phyloP scores from a whole-genome alignment of 2,888 invertebrate genomes.

The Morpho helenor region DNA sequence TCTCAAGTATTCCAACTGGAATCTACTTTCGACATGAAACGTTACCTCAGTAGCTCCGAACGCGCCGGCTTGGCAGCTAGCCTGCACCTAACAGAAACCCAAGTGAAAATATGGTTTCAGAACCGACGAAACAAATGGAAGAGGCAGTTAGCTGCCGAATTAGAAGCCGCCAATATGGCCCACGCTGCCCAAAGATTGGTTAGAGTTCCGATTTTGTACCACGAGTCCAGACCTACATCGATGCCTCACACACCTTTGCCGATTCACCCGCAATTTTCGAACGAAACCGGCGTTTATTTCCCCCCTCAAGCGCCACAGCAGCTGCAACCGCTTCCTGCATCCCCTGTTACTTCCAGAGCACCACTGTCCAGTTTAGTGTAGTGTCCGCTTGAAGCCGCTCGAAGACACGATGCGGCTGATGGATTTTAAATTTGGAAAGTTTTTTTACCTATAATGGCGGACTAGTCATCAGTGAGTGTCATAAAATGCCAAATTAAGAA shows the following conservation, averaged over 20 bases:
- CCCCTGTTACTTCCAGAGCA: slow-evolving; percentile 82
- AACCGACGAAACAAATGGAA: slow-evolving; percentile 98
- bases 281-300: slow-evolving; percentile 68
- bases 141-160: slow-evolving; percentile 93
- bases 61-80: slow-evolving; percentile 94
- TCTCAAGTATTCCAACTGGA: slow-evolving; percentile 97
- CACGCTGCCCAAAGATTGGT: slow-evolving; percentile 96
- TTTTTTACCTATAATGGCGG: slow-evolving; percentile 35
- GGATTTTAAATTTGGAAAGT: slow-evolving; percentile 35
- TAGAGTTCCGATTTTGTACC: slow-evolving; percentile 95
- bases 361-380: slow-evolving; percentile 84
- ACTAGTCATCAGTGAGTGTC: slow-evolving; percentile 37
- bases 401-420: slow-evolving; percentile 40
- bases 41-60: slow-evolving; percentile 95
- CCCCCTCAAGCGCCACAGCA: slow-evolving; percentile 66
- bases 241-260: slow-evolving; percentile 74
- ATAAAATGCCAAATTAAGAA: slow-evolving; percentile 33
- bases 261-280: slow-evolving; percentile 77
- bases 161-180: slow-evolving; percentile 96
- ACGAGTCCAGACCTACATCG: slow-evolving; percentile 87
- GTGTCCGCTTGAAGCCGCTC: slow-evolving; percentile 64
- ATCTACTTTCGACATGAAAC: slow-evolving; percentile 95
- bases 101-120: slow-evolving; percentile 98
- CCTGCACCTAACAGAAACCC: slow-evolving; percentile 94
- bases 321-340: slow-evolving; percentile 76